Conservation (phyloP, 2,113 vertebrate species). For the Anarrhichthys ocellatus region DNA sequence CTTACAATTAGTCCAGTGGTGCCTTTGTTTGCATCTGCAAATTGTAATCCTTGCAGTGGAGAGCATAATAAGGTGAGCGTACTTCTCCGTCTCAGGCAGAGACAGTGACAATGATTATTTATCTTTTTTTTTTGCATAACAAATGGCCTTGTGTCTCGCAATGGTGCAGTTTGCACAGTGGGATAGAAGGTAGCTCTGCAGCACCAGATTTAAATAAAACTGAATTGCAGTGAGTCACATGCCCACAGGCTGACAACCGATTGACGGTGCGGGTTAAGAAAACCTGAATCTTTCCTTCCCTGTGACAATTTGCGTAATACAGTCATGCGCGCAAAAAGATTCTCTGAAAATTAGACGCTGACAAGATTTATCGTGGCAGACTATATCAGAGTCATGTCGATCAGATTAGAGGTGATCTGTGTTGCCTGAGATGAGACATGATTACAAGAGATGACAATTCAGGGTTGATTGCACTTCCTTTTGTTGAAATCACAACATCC, state of each 20-base stretch:
- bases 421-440: slow-evolving; percentile 47
- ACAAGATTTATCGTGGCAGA: slow-evolving; percentile 51
- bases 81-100: slow-evolving; percentile 16
- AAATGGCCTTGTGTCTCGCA: slow-evolving; percentile 12
- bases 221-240: slow-evolving; percentile 28
- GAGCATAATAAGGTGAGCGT: slow-evolving; percentile 13
- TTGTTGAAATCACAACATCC: slow-evolving; percentile 46
- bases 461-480: slow-evolving; percentile 66
- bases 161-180: background rate
- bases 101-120: slow-evolving; percentile 4
- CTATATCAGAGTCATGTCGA: slow-evolving; percentile 48
- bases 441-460: slow-evolving; percentile 53
- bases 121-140: slow-evolving; percentile 9
- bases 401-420: slow-evolving; percentile 54
- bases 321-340: slow-evolving; percentile 11
- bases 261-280: slow-evolving; percentile 29
- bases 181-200: background rate
- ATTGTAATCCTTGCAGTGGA: slow-evolving; percentile 12
- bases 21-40: slow-evolving; percentile 7
- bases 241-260: slow-evolving; percentile 19
- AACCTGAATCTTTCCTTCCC: slow-evolving; percentile 7
- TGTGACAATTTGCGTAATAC: slow-evolving; percentile 43
- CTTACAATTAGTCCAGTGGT: background rate
- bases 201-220: background rate
- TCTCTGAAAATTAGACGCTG: slow-evolving; percentile 39